Evolutionary conservation across 2,888 invertebrate genomes (phyloP).

Genomic region (Pristionchus entomophagus): DNA sequence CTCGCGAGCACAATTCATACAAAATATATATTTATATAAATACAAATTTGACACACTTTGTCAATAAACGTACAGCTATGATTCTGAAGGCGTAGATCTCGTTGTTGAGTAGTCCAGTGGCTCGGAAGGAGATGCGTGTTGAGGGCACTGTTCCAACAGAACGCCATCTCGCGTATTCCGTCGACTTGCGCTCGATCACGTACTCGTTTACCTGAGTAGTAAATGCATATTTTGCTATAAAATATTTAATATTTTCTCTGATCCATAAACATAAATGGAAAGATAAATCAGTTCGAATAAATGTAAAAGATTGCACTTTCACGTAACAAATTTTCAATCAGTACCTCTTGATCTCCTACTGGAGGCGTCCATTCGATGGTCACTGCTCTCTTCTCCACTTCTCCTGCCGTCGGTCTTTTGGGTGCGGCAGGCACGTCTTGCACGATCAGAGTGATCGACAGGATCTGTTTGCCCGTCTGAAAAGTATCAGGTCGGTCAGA

Average conservation of each 20-base stretch:
- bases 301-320: too few relatives aligned
- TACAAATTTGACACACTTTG: neutral
- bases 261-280: neutral
- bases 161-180: slow-evolving; percentile 56
- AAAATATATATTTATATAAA: neutral
- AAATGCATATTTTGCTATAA: neutral
- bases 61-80: slow-evolving; percentile 53
- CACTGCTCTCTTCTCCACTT: slow-evolving; percentile 27
- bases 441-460: slow-evolving; percentile 37
- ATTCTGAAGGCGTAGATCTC: slow-evolving; percentile 65
- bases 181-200: slow-evolving; percentile 60
- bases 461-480: neutral
- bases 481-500: too few relatives aligned
- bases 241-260: neutral
- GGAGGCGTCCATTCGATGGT: slow-evolving; percentile 46
- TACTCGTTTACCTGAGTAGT: slow-evolving; percentile 54
- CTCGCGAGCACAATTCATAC: neutral
- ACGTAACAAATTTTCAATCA: too few relatives aligned
- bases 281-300: too few relatives aligned
- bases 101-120: slow-evolving; percentile 57
- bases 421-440: slow-evolving; percentile 46
- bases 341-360: slow-evolving; percentile 13
- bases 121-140: slow-evolving; percentile 23
- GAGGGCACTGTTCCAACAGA: slow-evolving; percentile 53
- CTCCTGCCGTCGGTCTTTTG: neutral